These are phyloP conservation scores for Natrix natrix DNA, from an alignment of 2,797 vertebrate species.

Conservation along the genomic window DNA sequence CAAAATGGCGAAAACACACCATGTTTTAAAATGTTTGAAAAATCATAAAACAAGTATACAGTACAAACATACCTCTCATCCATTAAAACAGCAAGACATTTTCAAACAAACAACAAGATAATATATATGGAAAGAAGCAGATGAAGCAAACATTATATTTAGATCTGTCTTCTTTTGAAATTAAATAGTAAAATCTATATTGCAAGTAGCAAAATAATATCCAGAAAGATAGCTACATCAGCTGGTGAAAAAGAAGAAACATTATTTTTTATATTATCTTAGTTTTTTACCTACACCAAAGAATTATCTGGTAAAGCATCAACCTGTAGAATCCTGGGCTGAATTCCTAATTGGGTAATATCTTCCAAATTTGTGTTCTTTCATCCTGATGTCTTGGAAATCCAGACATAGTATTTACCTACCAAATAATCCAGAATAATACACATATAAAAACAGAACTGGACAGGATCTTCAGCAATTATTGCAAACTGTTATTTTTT, in stretches of 20 bases:
- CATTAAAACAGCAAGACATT: neutral
- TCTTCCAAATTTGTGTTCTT: neutral
- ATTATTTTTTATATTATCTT: neutral
- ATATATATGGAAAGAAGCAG: neutral
- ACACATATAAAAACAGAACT: neutral
- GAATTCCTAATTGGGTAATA: neutral
- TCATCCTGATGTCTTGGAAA: neutral
- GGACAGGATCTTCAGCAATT: neutral
- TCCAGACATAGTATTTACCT: neutral
- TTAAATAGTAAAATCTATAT: neutral
- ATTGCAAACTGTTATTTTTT: neutral
- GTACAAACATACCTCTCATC: neutral
- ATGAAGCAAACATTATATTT: neutral
- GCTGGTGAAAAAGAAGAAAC: neutral
- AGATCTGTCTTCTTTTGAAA: neutral
- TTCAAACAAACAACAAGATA: neutral
- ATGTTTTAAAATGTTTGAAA: neutral
- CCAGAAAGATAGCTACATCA: neutral
- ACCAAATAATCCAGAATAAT: neutral
- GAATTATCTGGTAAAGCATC: neutral
- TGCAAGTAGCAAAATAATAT: neutral
- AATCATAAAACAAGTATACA: neutral
- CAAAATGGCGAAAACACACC: neutral
- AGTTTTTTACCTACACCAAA: neutral
- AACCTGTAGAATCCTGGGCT: neutral